A percentile compares a stretch with the other conserved stretches of the same genome.
phyloP scores from a whole-genome alignment of 37 sponge, comb jelly and placozoan genomes.

The Spongilla lacustris region DNA sequence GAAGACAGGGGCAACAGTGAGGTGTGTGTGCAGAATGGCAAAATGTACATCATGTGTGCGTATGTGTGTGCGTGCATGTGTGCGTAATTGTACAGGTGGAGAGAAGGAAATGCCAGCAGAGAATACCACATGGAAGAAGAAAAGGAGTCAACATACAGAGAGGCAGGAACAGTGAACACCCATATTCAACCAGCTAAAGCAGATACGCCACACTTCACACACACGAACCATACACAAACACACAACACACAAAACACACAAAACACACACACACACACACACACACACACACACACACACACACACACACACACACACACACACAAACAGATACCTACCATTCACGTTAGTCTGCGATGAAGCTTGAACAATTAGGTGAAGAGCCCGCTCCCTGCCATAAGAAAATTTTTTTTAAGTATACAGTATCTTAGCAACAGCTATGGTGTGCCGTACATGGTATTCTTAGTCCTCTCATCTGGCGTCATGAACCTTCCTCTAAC shows the following conservation, averaged over 20 bases:
- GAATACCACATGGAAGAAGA: not conserved
- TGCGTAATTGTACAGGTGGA: not conserved
- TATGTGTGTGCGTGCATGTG: not conserved
- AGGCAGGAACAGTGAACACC: not conserved
- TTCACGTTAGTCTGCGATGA: not conserved
- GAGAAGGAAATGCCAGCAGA: not conserved
- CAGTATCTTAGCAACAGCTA: not conserved
- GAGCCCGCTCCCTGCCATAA: constrained; percentile 2
- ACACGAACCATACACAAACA: not conserved
- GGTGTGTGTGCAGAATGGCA: not conserved
- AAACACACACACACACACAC: not conserved
- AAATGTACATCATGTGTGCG: not conserved
- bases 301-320: constrained; percentile 34
- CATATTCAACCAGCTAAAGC: not conserved
- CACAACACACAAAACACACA: no score
- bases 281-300: constrained; percentile 35
- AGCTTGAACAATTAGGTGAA: constrained; percentile 17
- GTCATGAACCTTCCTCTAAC: constrained; percentile 64
- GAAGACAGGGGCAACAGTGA: not conserved
- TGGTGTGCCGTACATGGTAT: constrained; percentile 6
- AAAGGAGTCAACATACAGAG: not conserved
- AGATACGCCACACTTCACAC: not conserved
- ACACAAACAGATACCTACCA: not conserved
- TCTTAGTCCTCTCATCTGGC: constrained; percentile 44
- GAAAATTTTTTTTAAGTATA: no score